phyloP scores from a whole-genome alignment of 2,888 invertebrate genomes.

The Boloria selene region DNA sequence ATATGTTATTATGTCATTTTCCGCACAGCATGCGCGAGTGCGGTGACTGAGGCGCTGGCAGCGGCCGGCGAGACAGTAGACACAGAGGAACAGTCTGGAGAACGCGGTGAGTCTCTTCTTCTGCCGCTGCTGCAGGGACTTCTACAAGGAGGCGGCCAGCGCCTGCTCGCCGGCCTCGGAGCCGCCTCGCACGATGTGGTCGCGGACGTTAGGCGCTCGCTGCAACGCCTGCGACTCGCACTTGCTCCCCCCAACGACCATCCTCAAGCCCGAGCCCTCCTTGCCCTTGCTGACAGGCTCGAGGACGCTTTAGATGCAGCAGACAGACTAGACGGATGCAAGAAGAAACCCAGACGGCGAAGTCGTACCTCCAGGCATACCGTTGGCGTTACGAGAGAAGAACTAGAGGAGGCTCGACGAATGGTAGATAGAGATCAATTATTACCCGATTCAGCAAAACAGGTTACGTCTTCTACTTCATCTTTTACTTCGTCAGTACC shows the following conservation, averaged over 20 bases:
- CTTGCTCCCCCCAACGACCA: slow-evolving; percentile 81
- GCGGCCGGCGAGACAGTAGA: slow-evolving; percentile 62
- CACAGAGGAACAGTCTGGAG: slow-evolving; percentile 48
- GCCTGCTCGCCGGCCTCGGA: slow-evolving; percentile 69
- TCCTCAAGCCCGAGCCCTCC: slow-evolving; percentile 82
- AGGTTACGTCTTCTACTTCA: slow-evolving; percentile 53
- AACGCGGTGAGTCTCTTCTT: slow-evolving; percentile 89
- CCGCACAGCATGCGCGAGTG: slow-evolving; percentile 69
- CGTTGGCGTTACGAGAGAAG: slow-evolving; percentile 91
- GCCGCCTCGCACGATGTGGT: slow-evolving; percentile 84
- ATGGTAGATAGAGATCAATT: slow-evolving; percentile 83
- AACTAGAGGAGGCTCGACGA: slow-evolving; percentile 89
- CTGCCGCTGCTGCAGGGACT: slow-evolving; percentile 86
- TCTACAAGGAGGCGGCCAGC: slow-evolving; percentile 78
- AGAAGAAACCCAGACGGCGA: slow-evolving; percentile 77
- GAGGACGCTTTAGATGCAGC: slow-evolving; percentile 81
- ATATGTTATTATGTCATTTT: not conserved
- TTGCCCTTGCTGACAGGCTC: slow-evolving; percentile 86
- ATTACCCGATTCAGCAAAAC: slow-evolving; percentile 52
- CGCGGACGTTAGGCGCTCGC: slow-evolving; percentile 89
- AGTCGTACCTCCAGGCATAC: slow-evolving; percentile 88
- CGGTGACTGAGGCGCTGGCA: slow-evolving; percentile 72
- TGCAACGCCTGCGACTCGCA: slow-evolving; percentile 88
- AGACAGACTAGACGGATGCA: slow-evolving; percentile 67
- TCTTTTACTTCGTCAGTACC: slow-evolving; percentile 60